Percentiles rank a stretch among this genome's conserved stretches.
Conservation (phyloP, 2,888 invertebrate genomes). For the Chrysodeixis includens region DNA sequence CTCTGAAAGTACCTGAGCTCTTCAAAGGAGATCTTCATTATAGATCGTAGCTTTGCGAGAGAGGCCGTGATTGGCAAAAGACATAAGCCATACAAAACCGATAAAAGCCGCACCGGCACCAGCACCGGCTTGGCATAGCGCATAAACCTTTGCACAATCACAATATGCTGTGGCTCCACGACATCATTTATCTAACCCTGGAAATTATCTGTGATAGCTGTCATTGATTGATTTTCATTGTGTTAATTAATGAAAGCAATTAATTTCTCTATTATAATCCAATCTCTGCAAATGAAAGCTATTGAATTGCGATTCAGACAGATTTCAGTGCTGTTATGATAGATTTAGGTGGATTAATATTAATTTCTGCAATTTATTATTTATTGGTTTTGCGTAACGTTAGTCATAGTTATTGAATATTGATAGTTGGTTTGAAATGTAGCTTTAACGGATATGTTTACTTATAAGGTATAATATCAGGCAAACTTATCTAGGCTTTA, state of each 20-base stretch:
- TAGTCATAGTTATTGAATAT: too few relatives aligned
- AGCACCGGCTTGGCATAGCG: neutral
- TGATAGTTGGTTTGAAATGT: neutral
- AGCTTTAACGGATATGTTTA: neutral
- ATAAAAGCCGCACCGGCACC: neutral
- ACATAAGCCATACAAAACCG: neutral
- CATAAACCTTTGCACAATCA: neutral
- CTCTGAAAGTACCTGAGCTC: neutral
- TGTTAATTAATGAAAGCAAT: slow-evolving; percentile 34
- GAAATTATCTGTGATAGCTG: slow-evolving; percentile 20
- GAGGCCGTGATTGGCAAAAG: neutral
- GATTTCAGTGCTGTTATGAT: slow-evolving; percentile 16
- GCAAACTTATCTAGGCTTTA: neutral
- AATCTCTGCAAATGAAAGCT: slow-evolving; percentile 36
- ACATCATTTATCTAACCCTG: slow-evolving; percentile 11
- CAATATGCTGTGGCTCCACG: neutral
- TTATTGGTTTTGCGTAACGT: neutral
- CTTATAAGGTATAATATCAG: neutral
- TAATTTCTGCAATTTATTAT: neutral
- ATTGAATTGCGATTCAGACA: slow-evolving; percentile 21
- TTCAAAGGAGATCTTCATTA: neutral
- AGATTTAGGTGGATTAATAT: neutral
- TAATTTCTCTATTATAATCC: slow-evolving; percentile 33
- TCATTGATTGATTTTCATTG: slow-evolving; percentile 32
- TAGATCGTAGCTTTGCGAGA: neutral